Base-by-base conservation (phyloP, 1,140 invertebrate genomes). In the Apocrypta bakeri region DNA sequence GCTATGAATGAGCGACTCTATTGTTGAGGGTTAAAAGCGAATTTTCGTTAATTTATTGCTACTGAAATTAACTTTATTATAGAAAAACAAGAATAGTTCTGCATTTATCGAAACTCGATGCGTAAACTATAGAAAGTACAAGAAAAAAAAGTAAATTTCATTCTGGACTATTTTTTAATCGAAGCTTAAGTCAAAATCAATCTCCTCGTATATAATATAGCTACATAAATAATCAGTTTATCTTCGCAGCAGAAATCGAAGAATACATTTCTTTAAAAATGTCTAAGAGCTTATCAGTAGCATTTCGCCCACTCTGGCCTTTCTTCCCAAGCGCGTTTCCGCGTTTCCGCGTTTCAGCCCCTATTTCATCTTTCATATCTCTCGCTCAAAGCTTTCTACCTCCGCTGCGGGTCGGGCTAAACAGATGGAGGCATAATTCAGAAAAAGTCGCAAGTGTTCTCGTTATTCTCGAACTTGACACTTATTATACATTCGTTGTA, bases 401-500 rank as follows among this genome's bases (percentile, higher is more conserved):
- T 72, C 71, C 68, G 68, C 27, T 4, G 3, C 68, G 68, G 29
- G 29, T 37, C 37, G 17, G 56, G 56, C 74, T n/a, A 64, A 76
- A 76, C 56, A 76, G 64, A 76, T 76, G 74, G 56, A 21, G n/a
- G 9, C 56, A 33, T 64, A 76, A 76, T 76, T 76, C 56, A 76
- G 37, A 73, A n/a, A 12, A 3, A 63, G 74, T 42, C 11, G 37
- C 71, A 21, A 9, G 37, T 11, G 6, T 76, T 29, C 74, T 76
- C 74, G 74, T 76, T 76, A 76, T 76, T 76, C 64, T 64, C 29
- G 48, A 76, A 64, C 74, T 64, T 76, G 74, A 76, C 74, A 56
- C 74, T 76, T 76, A 76, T 76, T 76, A 76, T 76, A 25, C 74
- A 63, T 76, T 76, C 48, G 56, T 63, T 21, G 21, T 24, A 14